phyloP scores from a whole-genome alignment of 2,113 vertebrate species.

The Sus scrofa region T2T-Sscrofa CM000819.6:112091501-112092000 shows the following conservation, averaged over 20 bases:
- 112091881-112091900: slow-evolving; percentile 91
- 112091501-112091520: slow-evolving; percentile 99
- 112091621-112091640: slow-evolving; percentile 99
- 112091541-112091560: slow-evolving; percentile 94
- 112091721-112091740: slow-evolving; percentile 95
- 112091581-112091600: slow-evolving; percentile 94
- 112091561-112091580: slow-evolving; percentile 92
- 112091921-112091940: slow-evolving; percentile 89
- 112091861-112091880: slow-evolving; percentile 98
- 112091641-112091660: slow-evolving; percentile 95
- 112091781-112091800: slow-evolving; percentile 95
- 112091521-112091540: slow-evolving; percentile 98
- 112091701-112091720: slow-evolving; percentile 97
- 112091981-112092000: not conserved
- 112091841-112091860: slow-evolving; percentile 99
- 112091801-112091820: slow-evolving; percentile 95
- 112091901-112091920: slow-evolving; percentile 89
- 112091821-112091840: slow-evolving; percentile 99
- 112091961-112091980: slow-evolving; percentile 77
- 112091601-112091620: slow-evolving; percentile 98
- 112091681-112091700: slow-evolving; percentile 97
- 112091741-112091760: slow-evolving; percentile 94
- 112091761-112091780: slow-evolving; percentile 97
- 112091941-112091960: slow-evolving; percentile 91
- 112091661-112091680: slow-evolving; percentile 98